Evolutionary conservation across 1,140 invertebrate genomes (phyloP).

Genomic region (Lanistes nyassanus): DNA sequence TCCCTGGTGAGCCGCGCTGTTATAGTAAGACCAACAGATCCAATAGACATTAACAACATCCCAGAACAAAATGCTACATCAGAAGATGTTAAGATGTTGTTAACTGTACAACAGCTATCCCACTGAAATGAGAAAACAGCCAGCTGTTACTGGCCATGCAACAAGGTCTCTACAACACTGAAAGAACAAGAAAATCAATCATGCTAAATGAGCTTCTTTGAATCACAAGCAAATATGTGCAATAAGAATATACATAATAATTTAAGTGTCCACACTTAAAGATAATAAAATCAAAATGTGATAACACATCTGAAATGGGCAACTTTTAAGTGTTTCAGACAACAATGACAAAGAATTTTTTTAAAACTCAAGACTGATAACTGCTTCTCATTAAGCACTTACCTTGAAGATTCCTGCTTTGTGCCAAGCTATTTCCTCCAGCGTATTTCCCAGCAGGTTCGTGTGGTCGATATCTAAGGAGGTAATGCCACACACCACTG

Average conservation of each 20-base stretch:
- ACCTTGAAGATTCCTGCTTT: constrained; percentile 96
- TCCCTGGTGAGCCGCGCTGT: constrained; percentile 73
- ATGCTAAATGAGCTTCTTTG: background rate
- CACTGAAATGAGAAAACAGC: too few species aligned
- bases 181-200: background rate
- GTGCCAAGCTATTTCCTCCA: constrained; percentile 90
- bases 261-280: background rate
- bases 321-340: too few species aligned
- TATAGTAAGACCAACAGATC: background rate
- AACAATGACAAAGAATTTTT: background rate
- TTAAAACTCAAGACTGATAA: background rate
- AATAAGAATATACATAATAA: background rate
- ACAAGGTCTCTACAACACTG: constrained; percentile 51
- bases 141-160: too few species aligned
- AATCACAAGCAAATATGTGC: too few species aligned
- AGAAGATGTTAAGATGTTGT: too few species aligned
- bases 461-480: constrained; percentile 90
- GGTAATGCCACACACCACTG: constrained; percentile 86
- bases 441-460: constrained; percentile 81
- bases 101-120: too few species aligned
- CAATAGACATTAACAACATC: background rate
- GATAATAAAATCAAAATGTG: background rate
- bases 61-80: background rate
- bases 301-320: too few species aligned
- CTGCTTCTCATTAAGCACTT: background rate